Evolutionary conservation across 2,888 invertebrate genomes (phyloP), one percentile per base, ranked within the genome.

Genomic region (Drosophila tanythrix): DNA sequence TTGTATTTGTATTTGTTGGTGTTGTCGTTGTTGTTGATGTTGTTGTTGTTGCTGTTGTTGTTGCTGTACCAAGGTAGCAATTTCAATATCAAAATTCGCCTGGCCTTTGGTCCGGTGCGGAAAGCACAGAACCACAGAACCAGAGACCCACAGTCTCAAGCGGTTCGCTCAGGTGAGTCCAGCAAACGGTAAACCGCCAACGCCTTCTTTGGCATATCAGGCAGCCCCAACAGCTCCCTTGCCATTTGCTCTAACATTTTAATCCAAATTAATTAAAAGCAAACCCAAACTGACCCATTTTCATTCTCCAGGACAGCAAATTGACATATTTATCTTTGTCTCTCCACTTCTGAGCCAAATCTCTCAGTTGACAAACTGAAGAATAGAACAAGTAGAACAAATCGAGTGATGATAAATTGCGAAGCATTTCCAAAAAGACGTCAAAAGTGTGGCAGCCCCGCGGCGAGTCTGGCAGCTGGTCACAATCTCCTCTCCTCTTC

Each of bases 1-100:
- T 57, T 57, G 57, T 60, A 36, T 55, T 36, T 27, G 33, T 33
- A 33, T 33, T 31, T 33, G 33, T 33, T 33, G 10, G 10, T 31
- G 10, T 10, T 31, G 10, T 3, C 10, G 31, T 0, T 31, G 35
- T 38, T 43, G 53, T 13, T 43, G 21, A 1, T 2, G 10, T 2
- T 70, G 40, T 38, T 36, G 27, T 27, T n/a, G 48, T 25, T 36
- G 46, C 2, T 69, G 33, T 33, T 29, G 40, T 3, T 58, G 18
- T 15, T 40, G 59, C 51, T 58, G 46, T 51, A 61, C 88, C 78
- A 88, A 88, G 90, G 86, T 88, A 86, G 86, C 90, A 86, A 86
- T 86, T 89, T 86, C 86, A 89, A 86, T 86, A 86, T 86, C 88
- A 85, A 85, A 86, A 89, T 76, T 79, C 85, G 74, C 81, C 79